Percentiles rank a stretch among this genome's conserved stretches.
phyloP scores from a whole-genome alignment of 2,797 vertebrate genomes.

The Triplophysa bombifrons region DNA sequence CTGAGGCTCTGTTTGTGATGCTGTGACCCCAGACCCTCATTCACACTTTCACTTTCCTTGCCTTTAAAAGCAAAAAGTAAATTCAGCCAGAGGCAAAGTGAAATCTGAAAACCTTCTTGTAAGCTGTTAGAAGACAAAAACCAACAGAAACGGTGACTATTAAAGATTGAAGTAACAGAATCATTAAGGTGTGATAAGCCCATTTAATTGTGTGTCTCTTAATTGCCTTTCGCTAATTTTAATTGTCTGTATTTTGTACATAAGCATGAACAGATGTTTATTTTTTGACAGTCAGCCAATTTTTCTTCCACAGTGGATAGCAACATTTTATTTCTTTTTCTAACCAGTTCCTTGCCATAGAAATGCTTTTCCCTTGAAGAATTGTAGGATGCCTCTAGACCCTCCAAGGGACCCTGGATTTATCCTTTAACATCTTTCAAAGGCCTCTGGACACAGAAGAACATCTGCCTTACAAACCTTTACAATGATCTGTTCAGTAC shows the following conservation, averaged over 20 bases:
- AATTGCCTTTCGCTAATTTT: slow-evolving; percentile 10
- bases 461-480: neutral
- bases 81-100: neutral
- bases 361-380: neutral
- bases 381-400: neutral
- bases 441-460: neutral
- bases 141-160: neutral
- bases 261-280: slow-evolving; percentile 4
- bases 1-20: neutral
- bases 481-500: neutral
- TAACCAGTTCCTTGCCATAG: neutral
- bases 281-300: neutral
- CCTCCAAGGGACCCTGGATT: neutral
- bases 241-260: slow-evolving; percentile 7
- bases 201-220: slow-evolving; percentile 14
- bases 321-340: neutral
- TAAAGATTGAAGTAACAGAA: neutral
- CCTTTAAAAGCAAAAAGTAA: neutral
- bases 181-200: slow-evolving; percentile 1
- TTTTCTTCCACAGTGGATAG: neutral
- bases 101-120: neutral
- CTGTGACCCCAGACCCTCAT: neutral
- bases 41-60: neutral
- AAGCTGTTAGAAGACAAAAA: neutral
- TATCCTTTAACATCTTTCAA: neutral